Base-by-base conservation (phyloP, 2,113 vertebrate species). In the Rallus limicola region DNA sequence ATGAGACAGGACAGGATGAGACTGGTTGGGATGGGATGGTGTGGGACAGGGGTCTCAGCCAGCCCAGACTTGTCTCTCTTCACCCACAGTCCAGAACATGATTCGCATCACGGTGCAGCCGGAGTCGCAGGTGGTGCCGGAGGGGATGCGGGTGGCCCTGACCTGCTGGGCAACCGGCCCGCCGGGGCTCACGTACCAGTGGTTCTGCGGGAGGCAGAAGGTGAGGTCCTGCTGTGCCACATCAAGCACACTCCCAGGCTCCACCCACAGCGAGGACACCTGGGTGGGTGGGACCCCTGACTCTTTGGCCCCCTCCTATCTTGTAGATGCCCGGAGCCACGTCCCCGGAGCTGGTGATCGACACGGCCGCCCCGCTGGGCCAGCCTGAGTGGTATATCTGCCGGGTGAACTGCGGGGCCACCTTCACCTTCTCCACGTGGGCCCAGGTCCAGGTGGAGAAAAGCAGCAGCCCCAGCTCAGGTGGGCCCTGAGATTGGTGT, bases 161-260 rank as follows among this genome's bases (percentile, higher is more conserved):
- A 97, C 86, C 86, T 99, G 99, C 96, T 94, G 83, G 63, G 98
- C 98, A 0, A 65, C 75, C 0, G 98, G 98, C 29, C 98, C 98
- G 0, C 94, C 96, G 0, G 98, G 97, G 18, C 97, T 99, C 4
- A 3, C 6, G 7, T 99, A 99, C 96, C 99, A 99, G 96, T 99
- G 99, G 98, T 99, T 99, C 97, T 98, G 95, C 26, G 98, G 98
- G 78, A 98, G 97, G 94, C 94, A 80, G 26, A 98, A 99, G 98
- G 99, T 99, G 70, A 93, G 93, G 63, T 10, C 52, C n/a, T 1
- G 1, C 26, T 29, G 71, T 1, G 3, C 59, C 50, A 40, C 1
- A 1, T 0, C 0, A 4, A 60, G 55, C 28, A 33, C 23, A 9
- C 2, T n/a, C 59, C 40, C 0, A 0, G 25, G 17, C 26, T 29